Base-by-base conservation (phyloP, 2,797 vertebrate species). In the Microctenopoma lineatum region DNA sequence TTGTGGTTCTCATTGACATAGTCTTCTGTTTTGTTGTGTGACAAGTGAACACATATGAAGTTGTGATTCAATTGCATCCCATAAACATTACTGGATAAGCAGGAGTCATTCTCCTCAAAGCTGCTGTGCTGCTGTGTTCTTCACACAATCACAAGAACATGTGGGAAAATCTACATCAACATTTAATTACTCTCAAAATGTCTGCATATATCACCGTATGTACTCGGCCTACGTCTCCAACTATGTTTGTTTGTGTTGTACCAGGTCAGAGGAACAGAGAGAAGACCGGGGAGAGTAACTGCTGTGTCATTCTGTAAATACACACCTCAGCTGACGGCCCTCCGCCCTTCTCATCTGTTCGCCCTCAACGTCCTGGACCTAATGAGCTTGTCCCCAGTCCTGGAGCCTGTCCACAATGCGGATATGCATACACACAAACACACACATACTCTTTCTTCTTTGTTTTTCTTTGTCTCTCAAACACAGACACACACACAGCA, bases 271-370 rank as follows among this genome's bases (percentile, higher is more conserved):
- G 97, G 91, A 98, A 99, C 84, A 95, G 97, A 86, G 97, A 99
- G 93, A 98, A 98, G 94, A 98, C 97, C 44, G 96, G 97, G 79
- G 97, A 99, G 92, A 98, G 97, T 92, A 98, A 99, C 93, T 99
- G 97, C 92, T 99, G 97, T 91, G 95, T 98, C 85, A 99, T 99
- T 91, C 96, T 99, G 95, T 98, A 96, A 94, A 92, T 84, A 78
- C 83, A 74, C 83, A 74, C 77, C 87, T 70, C 90, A 53, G 74
- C 90, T 90, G 80, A 86, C 81, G 86, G 86, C 77, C 75, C 72
- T 66, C 79, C 80, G 67, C 58, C 85, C 59, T 64, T 56, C 73
- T 75, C 70, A 67, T 83, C 73, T 34, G 48, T 81, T 79, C 18
- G 4, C 65, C 83, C 66, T 78, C 71, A n/a, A 64, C 69, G 72